These are phyloP conservation scores for Acrobasis suavella DNA, from an alignment of 2,888 invertebrate species.

Conservation along the genomic window DNA sequence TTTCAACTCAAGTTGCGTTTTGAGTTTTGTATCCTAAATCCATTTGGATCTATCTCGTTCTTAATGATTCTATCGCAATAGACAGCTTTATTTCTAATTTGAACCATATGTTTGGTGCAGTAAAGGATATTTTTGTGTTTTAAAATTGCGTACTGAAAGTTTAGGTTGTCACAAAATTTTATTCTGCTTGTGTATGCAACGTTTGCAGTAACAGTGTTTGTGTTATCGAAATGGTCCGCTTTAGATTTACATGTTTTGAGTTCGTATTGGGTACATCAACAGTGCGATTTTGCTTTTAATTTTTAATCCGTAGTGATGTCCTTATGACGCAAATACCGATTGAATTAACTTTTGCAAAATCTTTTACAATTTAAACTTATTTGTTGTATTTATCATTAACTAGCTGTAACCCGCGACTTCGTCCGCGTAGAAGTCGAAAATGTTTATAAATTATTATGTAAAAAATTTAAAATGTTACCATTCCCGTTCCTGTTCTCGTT, in stretches of 20 bases:
- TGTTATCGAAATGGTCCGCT: constrained; percentile 27
- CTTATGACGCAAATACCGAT: background rate
- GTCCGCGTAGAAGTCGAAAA: no score
- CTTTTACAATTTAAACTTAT: no score
- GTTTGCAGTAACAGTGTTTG: constrained; percentile 32
- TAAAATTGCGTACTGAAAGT: background rate
- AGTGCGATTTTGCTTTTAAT: background rate
- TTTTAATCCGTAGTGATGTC: background rate
- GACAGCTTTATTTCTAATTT: background rate
- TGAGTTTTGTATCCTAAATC: constrained; percentile 38
- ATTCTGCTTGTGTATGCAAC: constrained; percentile 34
- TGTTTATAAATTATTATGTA: no score
- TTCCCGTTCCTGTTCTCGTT: no score
- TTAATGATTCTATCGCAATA: constrained; percentile 19
- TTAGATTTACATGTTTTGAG: constrained; percentile 28
- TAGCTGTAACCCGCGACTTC: no score
- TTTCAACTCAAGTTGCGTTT: constrained; percentile 39
- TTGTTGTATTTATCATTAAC: no score
- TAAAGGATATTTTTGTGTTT: constrained; percentile 15
- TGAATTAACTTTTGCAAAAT: background rate
- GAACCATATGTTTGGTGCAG: background rate
- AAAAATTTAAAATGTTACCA: no score
- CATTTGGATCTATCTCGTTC: constrained; percentile 37
- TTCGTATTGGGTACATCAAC: constrained; percentile 22
- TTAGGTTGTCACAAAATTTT: constrained; percentile 25